These are phyloP conservation scores for Sesamia inferens DNA, from an alignment of 2,888 invertebrate species.

Conservation along the genomic window DNA sequence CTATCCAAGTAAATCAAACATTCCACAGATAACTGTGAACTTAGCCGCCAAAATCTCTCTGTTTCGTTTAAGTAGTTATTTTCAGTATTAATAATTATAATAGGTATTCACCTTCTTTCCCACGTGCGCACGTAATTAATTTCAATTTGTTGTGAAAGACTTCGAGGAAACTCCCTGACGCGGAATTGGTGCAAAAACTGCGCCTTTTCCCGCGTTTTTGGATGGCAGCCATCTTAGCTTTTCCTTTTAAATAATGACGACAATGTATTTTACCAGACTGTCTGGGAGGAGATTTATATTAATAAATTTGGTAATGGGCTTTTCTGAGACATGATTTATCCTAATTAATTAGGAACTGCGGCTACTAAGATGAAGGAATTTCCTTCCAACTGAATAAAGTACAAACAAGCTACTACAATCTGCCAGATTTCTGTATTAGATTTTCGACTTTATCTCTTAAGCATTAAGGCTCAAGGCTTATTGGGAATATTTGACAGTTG, in stretches of 20 bases:
- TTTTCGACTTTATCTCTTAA: no score
- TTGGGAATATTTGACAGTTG: no score
- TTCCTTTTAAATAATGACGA: constrained; percentile 51
- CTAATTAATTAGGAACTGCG: background rate
- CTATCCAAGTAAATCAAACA: background rate
- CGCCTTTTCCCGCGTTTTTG: constrained; percentile 54
- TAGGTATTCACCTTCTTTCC: constrained; percentile 18
- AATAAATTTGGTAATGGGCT: constrained; percentile 7
- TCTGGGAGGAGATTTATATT: constrained; percentile 3
- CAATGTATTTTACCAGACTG: constrained; percentile 28
- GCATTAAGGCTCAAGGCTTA: no score
- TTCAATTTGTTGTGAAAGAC: constrained; percentile 48
- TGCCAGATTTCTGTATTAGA: no score
- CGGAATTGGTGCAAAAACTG: constrained; percentile 49
- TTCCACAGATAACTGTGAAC: background rate
- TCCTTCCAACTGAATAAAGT: no score
- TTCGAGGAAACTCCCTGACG: constrained; percentile 61
- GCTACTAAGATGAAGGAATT: no score
- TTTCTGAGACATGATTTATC: constrained; percentile 4
- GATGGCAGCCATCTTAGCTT: constrained; percentile 60
- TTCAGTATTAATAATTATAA: background rate
- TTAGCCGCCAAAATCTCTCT: no score
- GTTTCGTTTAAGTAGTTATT: background rate
- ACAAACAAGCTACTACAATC: background rate
- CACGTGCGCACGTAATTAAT: constrained; percentile 34